phyloP scores from a whole-genome alignment of 1,140 invertebrate genomes.

The Heliconius melpomene region DNA sequence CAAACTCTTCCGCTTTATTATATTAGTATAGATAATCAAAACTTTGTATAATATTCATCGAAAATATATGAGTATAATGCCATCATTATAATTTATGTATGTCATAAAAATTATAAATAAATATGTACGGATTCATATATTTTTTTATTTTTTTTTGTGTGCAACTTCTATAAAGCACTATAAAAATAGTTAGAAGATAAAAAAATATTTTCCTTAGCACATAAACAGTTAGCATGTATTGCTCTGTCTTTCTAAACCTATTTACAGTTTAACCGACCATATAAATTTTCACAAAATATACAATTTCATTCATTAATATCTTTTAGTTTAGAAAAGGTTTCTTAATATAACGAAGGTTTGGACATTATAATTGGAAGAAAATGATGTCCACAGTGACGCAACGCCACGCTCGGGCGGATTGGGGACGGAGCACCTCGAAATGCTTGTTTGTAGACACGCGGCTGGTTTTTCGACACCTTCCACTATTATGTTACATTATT shows the following conservation, averaged over 20 bases:
- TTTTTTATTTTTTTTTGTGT: no score
- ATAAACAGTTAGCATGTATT: not conserved
- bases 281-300: not conserved
- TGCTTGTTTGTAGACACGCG: conserved; percentile 37
- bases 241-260: not conserved
- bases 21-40: no score
- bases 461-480: conserved; percentile 36
- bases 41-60: no score
- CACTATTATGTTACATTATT: conserved; percentile 20
- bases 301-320: not conserved
- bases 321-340: conserved; percentile 2
- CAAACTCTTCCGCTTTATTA: no score
- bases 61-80: no score
- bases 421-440: conserved; percentile 43
- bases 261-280: not conserved
- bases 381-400: conserved; percentile 51
- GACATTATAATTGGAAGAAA: conserved; percentile 42
- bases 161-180: no score
- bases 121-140: no score
- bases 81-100: no score
- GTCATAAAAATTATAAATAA: no score
- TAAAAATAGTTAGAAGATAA: no score
- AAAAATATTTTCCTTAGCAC: not conserved
- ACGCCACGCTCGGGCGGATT: conserved; percentile 51
- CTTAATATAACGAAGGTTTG: conserved; percentile 4